Evolutionary conservation across 1,140 invertebrate genomes (phyloP), one percentile per base, ranked within the genome.

Genomic region (Anagrus nilaparvatae): DNA sequence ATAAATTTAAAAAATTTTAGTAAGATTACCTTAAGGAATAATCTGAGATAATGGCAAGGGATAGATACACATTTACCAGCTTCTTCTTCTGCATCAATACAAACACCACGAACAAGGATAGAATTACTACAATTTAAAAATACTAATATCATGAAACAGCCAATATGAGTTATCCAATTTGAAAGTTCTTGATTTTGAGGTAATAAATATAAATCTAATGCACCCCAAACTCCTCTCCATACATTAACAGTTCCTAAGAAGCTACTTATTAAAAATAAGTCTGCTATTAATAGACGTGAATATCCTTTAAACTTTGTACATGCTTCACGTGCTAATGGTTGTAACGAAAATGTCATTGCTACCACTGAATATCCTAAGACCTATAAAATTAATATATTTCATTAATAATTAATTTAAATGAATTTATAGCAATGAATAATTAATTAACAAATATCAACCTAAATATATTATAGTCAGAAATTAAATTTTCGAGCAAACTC

Each of bases 121-220:
- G 84, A 86, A 63, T 89, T 89, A 47, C 83, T 81, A 53, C 83
- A 86, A 48, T 86, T 86, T n/a, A 88, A 64, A 2, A 87, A 70
- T 4, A 86, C 78, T 12, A 88, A 71, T n/a, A 86, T 63, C 2
- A 78, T 56, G 31, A 88, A 74, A 34, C 81, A 82, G 18, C 81
- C 72, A 29, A 77, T 62, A 59, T 87, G 82, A 0, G 81, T 82
- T 21, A 84, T 71, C 80, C 82, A 85, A 56, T 78, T 84, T 56
- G 84, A 87, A 40, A 84, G 50, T 36, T 79, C 71, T n/a, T 65
- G 70, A 45, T 80, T 65, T 38, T 84, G 82, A 76, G 84, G 82
- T 35, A 86, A 71, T 30, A 88, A 70, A 61, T 84, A 87, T n/a
- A 82, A 63, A 57, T 90, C 81, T 2, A 87, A 69, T 14, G 84